Evolutionary conservation across 2,888 invertebrate genomes (phyloP), one percentile per base, ranked within the genome.

Genomic region (Eustalomyia histrio): DNA sequence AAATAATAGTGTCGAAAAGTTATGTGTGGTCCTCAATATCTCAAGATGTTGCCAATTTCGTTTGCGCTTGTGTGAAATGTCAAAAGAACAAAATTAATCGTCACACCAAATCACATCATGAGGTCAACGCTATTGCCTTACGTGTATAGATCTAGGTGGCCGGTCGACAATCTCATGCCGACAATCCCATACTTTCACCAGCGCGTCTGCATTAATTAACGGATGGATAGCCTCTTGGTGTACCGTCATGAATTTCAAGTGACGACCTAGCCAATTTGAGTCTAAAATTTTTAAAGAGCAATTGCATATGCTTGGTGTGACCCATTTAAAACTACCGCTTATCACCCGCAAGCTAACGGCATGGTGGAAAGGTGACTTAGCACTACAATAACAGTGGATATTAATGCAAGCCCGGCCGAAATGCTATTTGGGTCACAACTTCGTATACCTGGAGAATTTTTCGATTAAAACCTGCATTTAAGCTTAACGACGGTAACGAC

Each of bases 341-440:
- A 82, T n/a, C 79, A 84, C 12, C 79, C 83, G 0, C 73, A 79
- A 64, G 39, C 79, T 8, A 84, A 84, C 17, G 82, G 82, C 0
- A 52, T 79, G 53, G 53, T 79, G 14, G 39, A 86, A 85, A 14
- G 88, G 85, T 83, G 76, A 0, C 55, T 83, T 14, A 50, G 80
- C 0, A 10, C 65, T 0, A 33, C 76, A 1, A 8, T 72, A 12
- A 75, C 79, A 69, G 85, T 86, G 16, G 86, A 88, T 72, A 63
- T 86, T 0, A 73, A 84, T 9, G 67, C 85, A 9, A 84, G 85
- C 3, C 69, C 87, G 9, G 85, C 87, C 1, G 85, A 88, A 53
- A 71, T 89, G 71, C 78, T 88, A 0, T 88, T 87, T 65, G 87
- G 89, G 0, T 75, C 81, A 43, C 63, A 83, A 2, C 67, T 79